Evolutionary conservation across 2,113 vertebrate genomes (phyloP).

Genomic region (Pholis gunnellus): DNA sequence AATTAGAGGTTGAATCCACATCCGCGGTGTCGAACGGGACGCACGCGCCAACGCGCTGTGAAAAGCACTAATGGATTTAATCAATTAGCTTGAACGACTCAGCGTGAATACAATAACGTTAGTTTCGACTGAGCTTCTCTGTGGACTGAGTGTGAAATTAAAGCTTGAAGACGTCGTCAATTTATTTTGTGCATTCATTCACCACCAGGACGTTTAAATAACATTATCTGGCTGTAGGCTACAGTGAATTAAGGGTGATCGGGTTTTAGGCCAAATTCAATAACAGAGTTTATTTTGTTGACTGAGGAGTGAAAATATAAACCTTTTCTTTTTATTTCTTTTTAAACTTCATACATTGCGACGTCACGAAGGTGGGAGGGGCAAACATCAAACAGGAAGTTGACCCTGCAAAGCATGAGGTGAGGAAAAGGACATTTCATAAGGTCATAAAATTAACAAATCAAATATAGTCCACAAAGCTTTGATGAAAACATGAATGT

Average conservation of each 20-base stretch:
- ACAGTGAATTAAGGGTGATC: too few relatives aligned
- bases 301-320: neutral
- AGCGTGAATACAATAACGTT: constrained; percentile 86
- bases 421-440: neutral
- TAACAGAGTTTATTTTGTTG: neutral
- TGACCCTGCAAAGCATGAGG: neutral
- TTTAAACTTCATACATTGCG: neutral
- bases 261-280: neutral
- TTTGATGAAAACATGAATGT: neutral
- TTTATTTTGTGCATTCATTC: neutral
- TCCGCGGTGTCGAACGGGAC: constrained; percentile 64
- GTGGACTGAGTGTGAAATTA: constrained; percentile 3
- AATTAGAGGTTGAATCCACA: constrained; percentile 81
- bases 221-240: neutral
- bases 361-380: neutral
- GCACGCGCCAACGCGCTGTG: constrained; percentile 61
- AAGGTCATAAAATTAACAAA: neutral
- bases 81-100: constrained; percentile 80
- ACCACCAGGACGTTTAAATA: neutral
- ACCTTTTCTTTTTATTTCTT: neutral
- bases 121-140: constrained; percentile 73
- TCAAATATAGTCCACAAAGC: neutral
- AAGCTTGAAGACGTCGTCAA: neutral
- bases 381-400: neutral
- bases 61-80: constrained; percentile 81